Conservation (phyloP, 2,797 vertebrate species). For the Lacerta agilis region DNA sequence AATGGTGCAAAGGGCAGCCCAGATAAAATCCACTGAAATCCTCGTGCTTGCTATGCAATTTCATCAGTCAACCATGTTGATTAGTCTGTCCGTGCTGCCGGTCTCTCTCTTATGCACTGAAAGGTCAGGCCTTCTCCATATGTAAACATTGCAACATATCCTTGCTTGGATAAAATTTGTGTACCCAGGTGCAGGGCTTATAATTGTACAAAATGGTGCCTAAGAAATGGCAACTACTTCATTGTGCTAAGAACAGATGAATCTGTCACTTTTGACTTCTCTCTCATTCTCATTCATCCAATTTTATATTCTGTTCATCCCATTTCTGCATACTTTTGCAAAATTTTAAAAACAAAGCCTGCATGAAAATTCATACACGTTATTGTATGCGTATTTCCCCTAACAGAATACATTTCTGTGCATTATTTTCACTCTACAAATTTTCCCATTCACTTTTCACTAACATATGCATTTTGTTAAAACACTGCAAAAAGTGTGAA, state of each 20-base stretch:
- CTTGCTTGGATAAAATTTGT: neutral
- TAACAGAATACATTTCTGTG: no score
- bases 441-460: no score
- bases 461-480: no score
- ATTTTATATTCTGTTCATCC: no score
- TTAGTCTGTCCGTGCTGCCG: neutral
- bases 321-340: no score
- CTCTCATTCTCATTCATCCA: no score
- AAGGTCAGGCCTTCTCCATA: neutral
- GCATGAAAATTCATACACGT: no score
- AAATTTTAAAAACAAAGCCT: no score
- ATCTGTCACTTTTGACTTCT: no score
- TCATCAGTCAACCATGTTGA: neutral
- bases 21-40: neutral
- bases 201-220: neutral
- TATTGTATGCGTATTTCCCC: no score
- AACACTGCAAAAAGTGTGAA: no score
- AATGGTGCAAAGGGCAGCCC: neutral
- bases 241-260: neutral
- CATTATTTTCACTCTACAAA: no score
- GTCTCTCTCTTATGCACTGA: neutral
- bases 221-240: conserved; percentile 23
- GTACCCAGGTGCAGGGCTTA: neutral
- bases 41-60: neutral
- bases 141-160: conserved; percentile 25